A percentile compares a stretch with the other conserved stretches of the same genome.
These are phyloP conservation scores for Emys orbicularis DNA, from an alignment of 2,797 vertebrate genomes.

Conservation along the genomic window DNA sequence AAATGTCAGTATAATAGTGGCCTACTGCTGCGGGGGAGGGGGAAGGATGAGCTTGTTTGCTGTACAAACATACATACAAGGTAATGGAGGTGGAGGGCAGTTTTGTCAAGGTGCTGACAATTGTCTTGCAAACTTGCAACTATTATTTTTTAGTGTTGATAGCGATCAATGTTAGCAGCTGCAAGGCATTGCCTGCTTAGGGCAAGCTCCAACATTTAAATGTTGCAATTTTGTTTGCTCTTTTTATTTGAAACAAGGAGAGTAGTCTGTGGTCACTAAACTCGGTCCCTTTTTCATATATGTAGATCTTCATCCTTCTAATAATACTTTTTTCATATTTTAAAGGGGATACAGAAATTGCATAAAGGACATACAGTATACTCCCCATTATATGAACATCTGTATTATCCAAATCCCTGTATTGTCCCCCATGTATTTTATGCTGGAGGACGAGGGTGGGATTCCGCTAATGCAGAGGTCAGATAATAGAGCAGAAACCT, in stretches of 20 bases:
- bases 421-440: background rate
- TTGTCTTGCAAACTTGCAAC: background rate
- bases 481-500: background rate
- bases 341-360: background rate
- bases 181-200: fast-evolving
- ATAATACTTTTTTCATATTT: background rate
- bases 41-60: background rate
- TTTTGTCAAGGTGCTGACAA: background rate
- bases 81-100: background rate
- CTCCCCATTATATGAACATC: background rate
- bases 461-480: background rate
- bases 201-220: background rate
- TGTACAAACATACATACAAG: background rate
- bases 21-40: background rate
- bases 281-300: background rate
- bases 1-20: background rate
- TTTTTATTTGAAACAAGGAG: background rate
- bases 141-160: background rate
- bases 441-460: background rate
- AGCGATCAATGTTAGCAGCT: background rate
- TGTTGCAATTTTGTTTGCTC: background rate
- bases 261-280: background rate
- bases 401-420: background rate
- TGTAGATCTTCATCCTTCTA: background rate
- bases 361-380: background rate